Evolutionary conservation across 2,888 invertebrate genomes (phyloP), one percentile per base, ranked within the genome.

Genomic region (Ormyrus nitidulus): DNA sequence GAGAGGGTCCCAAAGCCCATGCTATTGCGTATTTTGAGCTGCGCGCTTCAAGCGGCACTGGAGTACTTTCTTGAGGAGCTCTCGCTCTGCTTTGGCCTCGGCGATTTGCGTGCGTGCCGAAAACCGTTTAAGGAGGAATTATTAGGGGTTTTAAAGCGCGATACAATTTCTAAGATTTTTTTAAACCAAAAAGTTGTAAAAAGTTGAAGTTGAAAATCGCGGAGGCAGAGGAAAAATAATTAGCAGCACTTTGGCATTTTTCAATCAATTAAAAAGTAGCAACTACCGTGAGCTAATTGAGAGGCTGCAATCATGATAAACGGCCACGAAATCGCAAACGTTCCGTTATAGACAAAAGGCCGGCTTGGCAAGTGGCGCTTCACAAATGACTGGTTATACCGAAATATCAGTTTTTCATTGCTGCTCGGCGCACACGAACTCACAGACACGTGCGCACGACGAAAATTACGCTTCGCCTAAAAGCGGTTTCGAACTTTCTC

Each of bases 21-120:
- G 70, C 83, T 78, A 83, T 83, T 83, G 84, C 82, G 81, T 83
- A 83, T 83, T 83, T 83, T 77, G 62, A 77, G 81, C 76, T 83
- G 82, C 82, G 83, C 81, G 81, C 75, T 81, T 73, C 74, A 74
- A 81, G 77, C 54, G 61, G 76, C 48, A n/a, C 64, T 81, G 7
- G 54, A 80, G 75, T 82, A 46, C 75, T 72, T 78, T 75, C 78
- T 81, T 78, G 78, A 78, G 66, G 49, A 49, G 34, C 69, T 49
- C 70, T 46, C 54, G 48, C 11, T 19, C 59, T 54, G 49, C 58
- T 53, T 10, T 19, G 19, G 34, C 53, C 48, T 3, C 8, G 13
- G 11, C 34, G 34, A 54, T 19, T 46, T 49, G 58, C 74, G 74
- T 68, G 68, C 78, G 70, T 75, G 74, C 62, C 49, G 49, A 48